Evolutionary conservation across 35 echinoderm and acorn worm species (phyloP), one percentile per base, ranked within the genome.

Genomic region (Eucidaris tribuloides): DNA sequence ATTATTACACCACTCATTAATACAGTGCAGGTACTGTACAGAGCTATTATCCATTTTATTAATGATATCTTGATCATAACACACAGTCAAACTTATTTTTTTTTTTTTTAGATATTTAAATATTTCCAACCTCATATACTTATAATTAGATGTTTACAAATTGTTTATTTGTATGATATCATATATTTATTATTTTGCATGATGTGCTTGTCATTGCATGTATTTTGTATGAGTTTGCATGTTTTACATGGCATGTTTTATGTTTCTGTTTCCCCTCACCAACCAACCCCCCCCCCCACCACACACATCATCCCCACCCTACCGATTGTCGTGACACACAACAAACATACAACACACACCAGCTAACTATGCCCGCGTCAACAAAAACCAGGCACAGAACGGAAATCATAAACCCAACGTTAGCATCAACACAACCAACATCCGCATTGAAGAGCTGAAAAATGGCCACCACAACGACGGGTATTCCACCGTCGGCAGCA

Each of bases 341-440:
- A 9, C 9, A 52, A 9, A n/a, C 48, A 52, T 52, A 11, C 48
- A n/a, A n/a, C n/a, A n/a, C n/a, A n/a, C n/a, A n/a, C n/a, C 37
- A 74, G 68, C 41, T 42, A 74, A 74, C 68, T 74, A 74, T 74
- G 76, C 84, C 4, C 42, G 40, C 42, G 32, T 66, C 25, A 63
- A 80, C 39, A 46, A 62, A 18, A n/a, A 42, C 18, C 65, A 81
- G 23, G n/a, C n/a, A n/a, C n/a, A n/a, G n/a, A n/a, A n/a, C n/a
- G n/a, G n/a, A n/a, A n/a, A n/a, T n/a, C n/a, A n/a, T n/a, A 42
- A 88, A 32, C 59, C 77, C 28, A 86, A 22, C 23, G 70, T 77
- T n/a, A 86, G 78, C 65, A 80, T 80, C 85, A 78, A 88, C 77
- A 81, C 76, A 2, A 88, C 76, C 22, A 88, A 79, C 36, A 40